Percentiles rank a stretch among this genome's conserved stretches.
These are phyloP conservation scores for Loriculus beryllinus DNA, from an alignment of 2,797 vertebrate species.

Conservation along the genomic window DNA sequence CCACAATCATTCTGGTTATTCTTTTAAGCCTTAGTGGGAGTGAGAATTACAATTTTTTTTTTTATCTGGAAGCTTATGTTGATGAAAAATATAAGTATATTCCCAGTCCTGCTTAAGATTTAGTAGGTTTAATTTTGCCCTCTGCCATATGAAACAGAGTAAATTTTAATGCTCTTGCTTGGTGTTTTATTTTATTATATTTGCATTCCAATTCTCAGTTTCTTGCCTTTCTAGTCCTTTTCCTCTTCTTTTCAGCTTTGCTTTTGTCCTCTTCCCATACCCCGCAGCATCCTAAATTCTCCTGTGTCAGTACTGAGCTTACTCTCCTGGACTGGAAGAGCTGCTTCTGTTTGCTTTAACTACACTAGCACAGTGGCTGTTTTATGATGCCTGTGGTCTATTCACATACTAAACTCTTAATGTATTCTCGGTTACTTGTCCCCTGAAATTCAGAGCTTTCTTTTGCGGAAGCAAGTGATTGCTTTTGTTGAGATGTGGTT, in stretches of 20 bases:
- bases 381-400: background rate
- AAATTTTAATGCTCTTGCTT: background rate
- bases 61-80: background rate
- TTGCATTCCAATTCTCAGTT: background rate
- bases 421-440: background rate
- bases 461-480: background rate
- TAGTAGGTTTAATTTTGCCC: background rate
- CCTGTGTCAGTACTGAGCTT: background rate
- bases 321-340: background rate
- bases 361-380: background rate
- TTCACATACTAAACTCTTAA: background rate
- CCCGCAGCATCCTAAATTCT: slow-evolving; percentile 4
- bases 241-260: background rate
- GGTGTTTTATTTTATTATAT: background rate
- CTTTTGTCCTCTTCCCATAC: background rate
- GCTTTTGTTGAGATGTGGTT: background rate
- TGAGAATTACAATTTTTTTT: background rate
- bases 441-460: background rate
- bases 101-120: background rate
- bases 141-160: background rate
- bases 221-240: background rate
- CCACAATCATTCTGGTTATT: background rate
- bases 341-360: background rate
- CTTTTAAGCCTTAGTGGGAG: background rate
- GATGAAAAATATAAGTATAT: background rate